These are phyloP conservation scores for Periphyllus acericola DNA, from an alignment of 2,888 invertebrate genomes.

Conservation along the genomic window DNA sequence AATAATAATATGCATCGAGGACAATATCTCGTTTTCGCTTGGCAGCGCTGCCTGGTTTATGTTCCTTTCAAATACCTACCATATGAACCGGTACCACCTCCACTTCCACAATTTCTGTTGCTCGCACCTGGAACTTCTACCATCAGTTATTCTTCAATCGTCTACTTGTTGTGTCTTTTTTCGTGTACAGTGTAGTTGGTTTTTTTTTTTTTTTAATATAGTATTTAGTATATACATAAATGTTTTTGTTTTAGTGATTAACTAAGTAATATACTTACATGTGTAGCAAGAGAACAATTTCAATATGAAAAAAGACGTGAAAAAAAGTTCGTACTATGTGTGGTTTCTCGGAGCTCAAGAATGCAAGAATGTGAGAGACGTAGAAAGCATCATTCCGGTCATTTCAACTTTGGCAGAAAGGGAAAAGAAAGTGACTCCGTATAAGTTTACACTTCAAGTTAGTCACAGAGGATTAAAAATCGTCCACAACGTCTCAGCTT, in stretches of 20 bases:
- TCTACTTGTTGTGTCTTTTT: slow-evolving; percentile 26
- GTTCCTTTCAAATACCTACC: slow-evolving; percentile 51
- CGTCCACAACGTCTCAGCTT: slow-evolving; percentile 77
- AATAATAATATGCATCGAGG: slow-evolving; percentile 58
- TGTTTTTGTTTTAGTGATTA: slow-evolving; percentile 4
- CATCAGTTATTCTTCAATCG: slow-evolving; percentile 55
- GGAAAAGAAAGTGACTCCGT: slow-evolving; percentile 85
- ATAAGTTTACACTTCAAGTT: slow-evolving; percentile 89
- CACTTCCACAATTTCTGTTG: neutral
- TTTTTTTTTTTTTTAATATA: slow-evolving; percentile 13
- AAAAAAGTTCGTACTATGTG: slow-evolving; percentile 90
- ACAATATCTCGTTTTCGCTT: slow-evolving; percentile 56
- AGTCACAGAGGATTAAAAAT: slow-evolving; percentile 92
- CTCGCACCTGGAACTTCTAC: slow-evolving; percentile 51
- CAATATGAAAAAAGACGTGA: slow-evolving; percentile 80
- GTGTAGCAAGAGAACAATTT: neutral
- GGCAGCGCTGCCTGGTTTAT: slow-evolving; percentile 52
- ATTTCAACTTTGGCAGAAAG: slow-evolving; percentile 85
- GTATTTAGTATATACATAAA: neutral
- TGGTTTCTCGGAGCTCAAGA: slow-evolving; percentile 97
- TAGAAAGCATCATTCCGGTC: slow-evolving; percentile 86
- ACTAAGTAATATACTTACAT: neutral
- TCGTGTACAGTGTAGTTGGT: neutral
- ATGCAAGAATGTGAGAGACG: slow-evolving; percentile 86
- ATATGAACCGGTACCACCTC: slow-evolving; percentile 57